Percentiles rank a stretch among this genome's conserved stretches.
Conservation (phyloP, 2,113 vertebrate species). For the Sprattus sprattus region DNA sequence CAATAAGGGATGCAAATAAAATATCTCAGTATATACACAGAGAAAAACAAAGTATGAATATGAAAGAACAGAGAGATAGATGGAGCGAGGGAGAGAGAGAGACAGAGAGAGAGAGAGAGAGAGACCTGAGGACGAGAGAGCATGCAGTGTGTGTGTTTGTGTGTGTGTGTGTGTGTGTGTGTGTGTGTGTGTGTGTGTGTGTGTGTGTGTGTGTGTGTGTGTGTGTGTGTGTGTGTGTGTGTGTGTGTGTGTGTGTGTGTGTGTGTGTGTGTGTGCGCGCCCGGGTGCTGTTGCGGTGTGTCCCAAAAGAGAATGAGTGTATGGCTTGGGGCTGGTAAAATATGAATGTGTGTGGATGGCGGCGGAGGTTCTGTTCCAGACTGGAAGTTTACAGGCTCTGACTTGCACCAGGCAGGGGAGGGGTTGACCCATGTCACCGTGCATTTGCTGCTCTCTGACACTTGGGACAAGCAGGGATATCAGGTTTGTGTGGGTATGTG, state of each 20-base stretch:
- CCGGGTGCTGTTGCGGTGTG: neutral
- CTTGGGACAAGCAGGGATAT: constrained; percentile 28
- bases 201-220: constrained; percentile 26
- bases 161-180: neutral
- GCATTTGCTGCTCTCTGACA: constrained; percentile 32
- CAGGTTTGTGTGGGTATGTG: constrained; percentile 22
- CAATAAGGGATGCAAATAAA: too few species aligned
- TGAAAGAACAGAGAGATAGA: neutral
- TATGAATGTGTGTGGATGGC: neutral
- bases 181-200: neutral
- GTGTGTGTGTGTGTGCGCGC: constrained; percentile 10
- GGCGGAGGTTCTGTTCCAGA: neutral
- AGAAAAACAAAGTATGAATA: too few species aligned
- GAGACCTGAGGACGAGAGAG: neutral
- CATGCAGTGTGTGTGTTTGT: neutral
- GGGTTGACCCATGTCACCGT: constrained; percentile 45
- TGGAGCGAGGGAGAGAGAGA: neutral
- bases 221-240: neutral
- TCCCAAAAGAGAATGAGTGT: neutral
- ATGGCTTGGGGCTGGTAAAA: neutral
- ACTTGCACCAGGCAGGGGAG: neutral
- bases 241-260: constrained; percentile 7
- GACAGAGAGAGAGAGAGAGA: neutral
- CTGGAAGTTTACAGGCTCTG: neutral
- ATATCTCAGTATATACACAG: too few species aligned